Evolutionary conservation across 2,113 vertebrate species (phyloP), one percentile per base, ranked within the genome.

Genomic region (Gnathonemus echidnorhynchus): DNA sequence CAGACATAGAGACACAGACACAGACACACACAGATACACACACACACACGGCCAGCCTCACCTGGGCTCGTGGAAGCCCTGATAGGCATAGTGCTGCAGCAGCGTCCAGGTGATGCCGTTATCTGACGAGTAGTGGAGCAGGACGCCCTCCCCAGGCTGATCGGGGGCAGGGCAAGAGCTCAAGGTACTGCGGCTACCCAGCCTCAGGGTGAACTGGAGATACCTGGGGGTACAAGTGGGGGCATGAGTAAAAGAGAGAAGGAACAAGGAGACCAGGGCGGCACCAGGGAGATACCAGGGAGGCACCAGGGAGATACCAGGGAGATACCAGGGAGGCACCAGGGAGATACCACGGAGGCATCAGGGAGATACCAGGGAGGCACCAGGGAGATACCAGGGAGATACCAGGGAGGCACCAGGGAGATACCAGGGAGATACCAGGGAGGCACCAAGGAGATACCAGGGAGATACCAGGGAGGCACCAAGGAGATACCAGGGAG

Each of bases 101-200:
- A 99, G 95, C 24, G 97, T 99, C 98, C 98, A 99, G 88, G 98
- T 99, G 88, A 99, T 98, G 15, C 97, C 98, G 0, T 99, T 99
- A 94, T 99, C 98, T 0, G 98, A 97, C 2, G 98, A 99, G 94
- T 97, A 99, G 94, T 99, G 98, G 86, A 99, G 93, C 88, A 99
- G 93, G 77, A 99, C 97, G 15, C 98, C 98, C 94, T 99, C 98
- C 31, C 98, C 98, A 0, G 98, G 97, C 93, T 98, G 97, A 93
- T 99, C 96, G 0, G 98, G 98, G 0, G 98, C 98, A 91, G 96
- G 98, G 95, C 98, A 99, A 0, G 98, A 98, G 90, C 98, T 99
- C 91, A 98, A 94, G 45, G 97, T 97, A 1, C 97, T 99, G 52
- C 98, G 98, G 93, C 98, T 99, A 70, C 98, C 98, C 91, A 99